Conservation (phyloP, 1,140 invertebrate genomes). For the Lepeophtheirus salmonis region DNA sequence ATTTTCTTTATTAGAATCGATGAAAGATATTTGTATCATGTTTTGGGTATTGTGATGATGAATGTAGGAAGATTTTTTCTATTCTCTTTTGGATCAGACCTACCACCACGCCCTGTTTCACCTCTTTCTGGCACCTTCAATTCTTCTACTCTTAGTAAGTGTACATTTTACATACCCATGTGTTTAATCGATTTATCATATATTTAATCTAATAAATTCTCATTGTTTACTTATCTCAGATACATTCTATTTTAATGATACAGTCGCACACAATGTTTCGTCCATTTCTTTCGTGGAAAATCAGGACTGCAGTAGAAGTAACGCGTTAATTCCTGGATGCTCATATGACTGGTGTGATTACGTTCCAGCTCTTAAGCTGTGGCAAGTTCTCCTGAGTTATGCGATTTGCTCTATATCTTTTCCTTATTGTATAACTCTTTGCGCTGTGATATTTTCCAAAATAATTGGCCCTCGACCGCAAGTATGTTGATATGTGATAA, state of each 20-base stretch:
- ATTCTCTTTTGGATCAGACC: not conserved
- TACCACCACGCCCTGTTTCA: not conserved
- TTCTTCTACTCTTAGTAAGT: not conserved
- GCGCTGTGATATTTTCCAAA: constrained; percentile 1
- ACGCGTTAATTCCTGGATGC: not conserved
- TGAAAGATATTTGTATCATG: not conserved
- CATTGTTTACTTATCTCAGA: not conserved
- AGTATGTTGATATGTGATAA: not conserved
- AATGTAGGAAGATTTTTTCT: not conserved
- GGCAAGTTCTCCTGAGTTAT: constrained; percentile 2
- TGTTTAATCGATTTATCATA: too few species aligned
- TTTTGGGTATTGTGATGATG: not conserved
- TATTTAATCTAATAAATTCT: too few species aligned
- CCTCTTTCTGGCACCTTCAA: not conserved
- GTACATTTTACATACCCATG: too few species aligned
- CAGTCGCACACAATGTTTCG: not conserved
- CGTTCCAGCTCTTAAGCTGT: constrained; percentile 3
- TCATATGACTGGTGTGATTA: constrained; percentile 7
- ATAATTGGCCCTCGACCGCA: constrained; percentile 9
- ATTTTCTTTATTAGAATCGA: not conserved
- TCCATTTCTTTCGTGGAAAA: not conserved
- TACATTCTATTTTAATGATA: not conserved
- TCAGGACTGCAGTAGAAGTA: not conserved
- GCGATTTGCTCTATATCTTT: not conserved
- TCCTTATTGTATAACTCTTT: constrained; percentile 1